These are phyloP conservation scores for Chironomus riparius DNA, from an alignment of 2,888 invertebrate genomes.

Conservation along the genomic window DNA sequence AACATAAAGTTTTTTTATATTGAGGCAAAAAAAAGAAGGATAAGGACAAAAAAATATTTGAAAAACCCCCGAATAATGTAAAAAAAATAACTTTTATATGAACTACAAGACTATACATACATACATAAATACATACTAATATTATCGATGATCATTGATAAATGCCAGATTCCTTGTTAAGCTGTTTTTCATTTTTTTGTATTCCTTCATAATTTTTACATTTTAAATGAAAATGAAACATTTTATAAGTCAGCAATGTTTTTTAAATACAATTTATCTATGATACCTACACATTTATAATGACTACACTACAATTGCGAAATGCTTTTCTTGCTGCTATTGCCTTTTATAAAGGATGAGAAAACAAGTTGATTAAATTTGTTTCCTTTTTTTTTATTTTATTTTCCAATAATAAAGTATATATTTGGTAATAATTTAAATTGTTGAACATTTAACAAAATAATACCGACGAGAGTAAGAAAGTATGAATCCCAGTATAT, in stretches of 20 bases:
- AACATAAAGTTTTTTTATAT: too few species aligned
- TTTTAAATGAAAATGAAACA: background rate
- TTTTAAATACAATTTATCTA: background rate
- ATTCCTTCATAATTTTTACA: background rate
- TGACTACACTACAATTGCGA: background rate
- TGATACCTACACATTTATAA: background rate
- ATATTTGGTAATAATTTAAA: too few species aligned
- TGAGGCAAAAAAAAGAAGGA: background rate
- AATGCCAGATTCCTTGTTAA: conserved; percentile 4
- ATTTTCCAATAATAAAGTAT: too few species aligned
- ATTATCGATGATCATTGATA: background rate
- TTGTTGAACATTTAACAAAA: too few species aligned
- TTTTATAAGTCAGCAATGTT: background rate
- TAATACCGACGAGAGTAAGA: background rate
- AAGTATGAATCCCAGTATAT: background rate
- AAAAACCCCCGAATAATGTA: background rate
- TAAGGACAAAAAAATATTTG: background rate
- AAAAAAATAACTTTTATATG: background rate
- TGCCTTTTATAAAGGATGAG: conserved; percentile 8
- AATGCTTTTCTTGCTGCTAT: background rate
- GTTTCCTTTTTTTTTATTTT: too few species aligned
- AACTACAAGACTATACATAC: background rate
- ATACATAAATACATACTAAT: background rate
- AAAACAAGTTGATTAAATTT: background rate
- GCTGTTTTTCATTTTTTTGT: background rate